Evolutionary conservation across 2,888 invertebrate species (phyloP).

Genomic region (Calameuta filiformis): DNA sequence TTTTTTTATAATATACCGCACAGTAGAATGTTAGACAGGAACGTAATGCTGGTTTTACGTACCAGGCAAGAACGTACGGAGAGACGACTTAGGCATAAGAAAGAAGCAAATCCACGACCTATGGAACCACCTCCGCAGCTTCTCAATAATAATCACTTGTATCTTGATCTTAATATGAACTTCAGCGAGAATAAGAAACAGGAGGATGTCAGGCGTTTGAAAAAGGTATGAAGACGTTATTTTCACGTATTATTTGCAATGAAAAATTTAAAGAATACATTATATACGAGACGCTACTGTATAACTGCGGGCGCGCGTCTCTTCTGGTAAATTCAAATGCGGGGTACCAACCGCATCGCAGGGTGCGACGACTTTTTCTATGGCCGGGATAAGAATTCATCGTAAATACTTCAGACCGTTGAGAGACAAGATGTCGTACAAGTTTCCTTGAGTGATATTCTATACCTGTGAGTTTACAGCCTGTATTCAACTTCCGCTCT

Average conservation of each 20-base stretch:
- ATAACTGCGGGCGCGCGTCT: not conserved
- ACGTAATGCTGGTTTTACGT: constrained; percentile 48
- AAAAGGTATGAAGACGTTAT: constrained; percentile 39
- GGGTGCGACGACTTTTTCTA: too few species aligned
- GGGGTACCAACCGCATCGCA: not conserved
- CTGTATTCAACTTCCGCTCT: not conserved
- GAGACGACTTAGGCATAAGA: constrained; percentile 51
- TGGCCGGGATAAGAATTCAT: not conserved
- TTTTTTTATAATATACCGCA: not conserved
- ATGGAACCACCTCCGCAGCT: constrained; percentile 52
- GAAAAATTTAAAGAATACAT: not conserved
- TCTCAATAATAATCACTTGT: constrained; percentile 51
- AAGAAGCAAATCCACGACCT: constrained; percentile 51
- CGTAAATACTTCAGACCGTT: constrained; percentile 44
- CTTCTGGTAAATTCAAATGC: not conserved
- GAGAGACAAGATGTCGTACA: constrained; percentile 46
- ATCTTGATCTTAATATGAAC: constrained; percentile 51
- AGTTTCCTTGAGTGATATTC: constrained; percentile 29
- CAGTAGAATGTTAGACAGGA: constrained; percentile 48
- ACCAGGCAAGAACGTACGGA: constrained; percentile 55
- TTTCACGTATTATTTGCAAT: not conserved
- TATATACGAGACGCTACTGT: too few species aligned
- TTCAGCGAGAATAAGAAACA: constrained; percentile 44
- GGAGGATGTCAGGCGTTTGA: constrained; percentile 31
- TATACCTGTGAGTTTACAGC: not conserved